Evolutionary conservation across 2,888 invertebrate species (phyloP), one percentile per base, ranked within the genome.

Genomic region (Polydesmus complanatus): DNA sequence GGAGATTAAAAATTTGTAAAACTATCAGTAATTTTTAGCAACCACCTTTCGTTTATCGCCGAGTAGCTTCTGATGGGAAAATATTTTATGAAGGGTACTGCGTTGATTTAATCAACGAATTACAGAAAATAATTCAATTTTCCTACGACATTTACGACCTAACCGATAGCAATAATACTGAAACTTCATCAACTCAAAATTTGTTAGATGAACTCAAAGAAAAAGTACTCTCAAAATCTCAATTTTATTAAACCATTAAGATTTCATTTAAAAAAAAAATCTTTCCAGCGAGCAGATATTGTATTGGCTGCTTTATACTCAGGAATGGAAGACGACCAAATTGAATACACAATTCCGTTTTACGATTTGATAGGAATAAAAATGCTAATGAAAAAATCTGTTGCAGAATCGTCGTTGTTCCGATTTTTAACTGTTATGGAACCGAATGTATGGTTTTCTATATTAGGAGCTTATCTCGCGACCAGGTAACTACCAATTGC

Each of bases 331-430:
- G 96, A 96, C 70, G 91, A 90, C 70, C 93, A 95, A 0, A 91
- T 97, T 1, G 97, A 97, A 75, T 97, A 96, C 73, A 97, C 97
- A 0, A 93, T 97, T 0, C 96, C 97, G 0, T 97, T 93, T 73
- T 97, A 97, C 74, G 97, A 98, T 77, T 79, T 96, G 66, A 96
- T 97, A 0, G 97, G 97, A 0, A 90, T 95, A 58, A 92, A 94
- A 0, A 96, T 98, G 66, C 80, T 97, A 72, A 95, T 96, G 92
- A 86, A 86, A 71, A 82, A 90, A 66, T 89, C 92, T 0, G 84
- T 85, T 68, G 84, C 88, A 0, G 86, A 88, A 26, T 93, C 95
- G 3, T 93, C 94, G 0, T 78, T 97, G 27, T 96, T 96, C 74
- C 95, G 95, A 78, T 97, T 97, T 74, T 80, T 97, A 66, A 94